These are phyloP conservation scores for Channa argus DNA, from an alignment of 2,113 vertebrate genomes.

Conservation along the genomic window DNA sequence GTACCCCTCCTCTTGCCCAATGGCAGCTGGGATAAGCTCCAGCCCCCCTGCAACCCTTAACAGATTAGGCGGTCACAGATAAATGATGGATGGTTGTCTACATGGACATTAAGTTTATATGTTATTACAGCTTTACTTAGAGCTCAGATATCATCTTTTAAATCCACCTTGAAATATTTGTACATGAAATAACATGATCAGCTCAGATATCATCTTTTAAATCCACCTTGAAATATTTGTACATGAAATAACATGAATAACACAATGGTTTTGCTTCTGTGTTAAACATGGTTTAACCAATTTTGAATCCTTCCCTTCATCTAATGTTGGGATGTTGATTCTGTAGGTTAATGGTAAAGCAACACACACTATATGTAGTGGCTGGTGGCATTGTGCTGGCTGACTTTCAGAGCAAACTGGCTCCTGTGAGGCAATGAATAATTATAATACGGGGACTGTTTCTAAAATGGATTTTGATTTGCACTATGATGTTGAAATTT, in stretches of 20 bases:
- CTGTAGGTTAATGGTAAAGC: slow-evolving; percentile 43
- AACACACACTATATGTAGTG: slow-evolving; percentile 36
- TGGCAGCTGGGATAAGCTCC: too few relatives aligned
- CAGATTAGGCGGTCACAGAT: too few relatives aligned
- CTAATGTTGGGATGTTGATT: background rate
- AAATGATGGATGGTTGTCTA: too few relatives aligned
- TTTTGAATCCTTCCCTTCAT: slow-evolving; percentile 34
- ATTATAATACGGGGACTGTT: slow-evolving; percentile 29
- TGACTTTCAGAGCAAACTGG: slow-evolving; percentile 44
- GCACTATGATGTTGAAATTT: slow-evolving; percentile 22
- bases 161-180: slow-evolving; percentile 8
- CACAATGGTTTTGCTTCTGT: slow-evolving; percentile 17
- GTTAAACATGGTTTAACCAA: slow-evolving; percentile 47
- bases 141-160: background rate
- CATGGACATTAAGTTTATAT: too few relatives aligned
- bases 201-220: background rate
- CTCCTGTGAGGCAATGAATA: slow-evolving; percentile 34
- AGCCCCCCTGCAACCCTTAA: too few relatives aligned
- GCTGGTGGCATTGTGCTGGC: slow-evolving; percentile 23
- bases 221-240: slow-evolving; percentile 5
- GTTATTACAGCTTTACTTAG: slow-evolving; percentile 3
- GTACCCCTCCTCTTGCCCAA: too few relatives aligned
- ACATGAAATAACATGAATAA: slow-evolving; percentile 1
- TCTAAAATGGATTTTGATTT: slow-evolving; percentile 31
- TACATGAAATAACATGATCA: slow-evolving; percentile 8